These are phyloP conservation scores for Otolemur garnettii DNA, from an alignment of 2,113 vertebrate genomes.

Conservation along the genomic window DNA sequence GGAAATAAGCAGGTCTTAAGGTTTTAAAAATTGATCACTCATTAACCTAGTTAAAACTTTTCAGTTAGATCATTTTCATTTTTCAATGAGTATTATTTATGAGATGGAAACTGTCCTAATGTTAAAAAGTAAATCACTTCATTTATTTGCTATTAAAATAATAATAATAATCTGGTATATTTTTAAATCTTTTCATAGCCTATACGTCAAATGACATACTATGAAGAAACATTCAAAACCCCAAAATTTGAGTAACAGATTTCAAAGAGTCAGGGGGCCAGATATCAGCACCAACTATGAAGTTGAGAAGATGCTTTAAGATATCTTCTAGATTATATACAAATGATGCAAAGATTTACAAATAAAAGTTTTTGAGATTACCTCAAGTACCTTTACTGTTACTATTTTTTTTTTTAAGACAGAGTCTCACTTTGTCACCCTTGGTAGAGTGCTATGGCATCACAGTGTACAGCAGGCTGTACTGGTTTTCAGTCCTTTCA, in stretches of 20 bases:
- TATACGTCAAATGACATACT: neutral
- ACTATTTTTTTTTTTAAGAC: neutral
- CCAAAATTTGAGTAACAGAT: neutral
- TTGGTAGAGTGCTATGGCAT: no score
- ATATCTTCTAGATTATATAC: neutral
- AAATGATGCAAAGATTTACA: neutral
- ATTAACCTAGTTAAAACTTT: neutral
- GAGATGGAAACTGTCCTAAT: neutral
- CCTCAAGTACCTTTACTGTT: neutral
- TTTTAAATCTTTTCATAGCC: neutral
- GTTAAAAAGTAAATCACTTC: conserved; percentile 11
- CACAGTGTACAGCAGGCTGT: no score
- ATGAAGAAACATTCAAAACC: neutral
- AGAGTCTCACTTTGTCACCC: no score
- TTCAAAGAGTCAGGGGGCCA: neutral
- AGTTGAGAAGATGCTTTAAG: neutral
- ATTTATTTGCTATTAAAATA: conserved; percentile 34
- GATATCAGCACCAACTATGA: neutral
- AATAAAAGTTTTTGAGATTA: neutral
- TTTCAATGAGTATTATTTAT: conserved; percentile 15
- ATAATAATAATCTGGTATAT: neutral
- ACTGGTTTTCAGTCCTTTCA: no score
- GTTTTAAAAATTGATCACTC: conserved; percentile 19
- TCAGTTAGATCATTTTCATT: neutral
- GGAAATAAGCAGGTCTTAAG: neutral